Evolutionary conservation across 1,140 invertebrate genomes (phyloP), one percentile per base, ranked within the genome.

Genomic region (Saccostrea echinata): DNA sequence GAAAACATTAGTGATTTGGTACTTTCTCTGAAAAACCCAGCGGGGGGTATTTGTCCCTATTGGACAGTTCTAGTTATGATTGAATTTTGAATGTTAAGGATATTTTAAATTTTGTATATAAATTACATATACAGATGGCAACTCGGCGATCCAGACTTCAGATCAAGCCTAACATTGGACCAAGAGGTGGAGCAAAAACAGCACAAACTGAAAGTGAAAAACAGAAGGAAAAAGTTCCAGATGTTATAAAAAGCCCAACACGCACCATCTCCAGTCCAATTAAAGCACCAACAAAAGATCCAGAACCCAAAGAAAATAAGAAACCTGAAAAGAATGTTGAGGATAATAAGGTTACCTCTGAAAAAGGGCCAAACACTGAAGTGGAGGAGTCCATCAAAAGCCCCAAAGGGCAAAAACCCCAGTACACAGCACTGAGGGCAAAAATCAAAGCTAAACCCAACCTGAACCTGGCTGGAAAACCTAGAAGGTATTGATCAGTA

Each of bases 111-210:
- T 43, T 43, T 43, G 2, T 43, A 43, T 43, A 43, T 3, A 43
- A 43, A 43, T 43, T 43, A 6, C 43, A 64, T 21, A 21, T 27
- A 1, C 27, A 81, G 33, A 91, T 91, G 91, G 87, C 91, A 27
- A 89, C 88, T 18, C 88, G 91, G 84, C 35, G 91, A 57, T 88
- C 90, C 30, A 89, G 91, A 53, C 55, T 91, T 33, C 91, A 91
- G 83, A 52, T 92, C 6, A 90, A 90, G 55, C 91, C 91, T 1
- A 92, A 92, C 64, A 51, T 91, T 71, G 91, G 90, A 30, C 89
- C 90, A 71, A 89, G 88, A 83, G 53, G 30, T 30, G 55, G 55
- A 57, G 9, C 55, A 13, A 61, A 61, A 27, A n/a, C 83, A 18
- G 12, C 43, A 53, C 9, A 27, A 52, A 18, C 35, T 30, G 81